Evolutionary conservation across 2,113 vertebrate species (phyloP), one percentile per base, ranked within the genome.

Genomic region (Vidua macroura): DNA sequence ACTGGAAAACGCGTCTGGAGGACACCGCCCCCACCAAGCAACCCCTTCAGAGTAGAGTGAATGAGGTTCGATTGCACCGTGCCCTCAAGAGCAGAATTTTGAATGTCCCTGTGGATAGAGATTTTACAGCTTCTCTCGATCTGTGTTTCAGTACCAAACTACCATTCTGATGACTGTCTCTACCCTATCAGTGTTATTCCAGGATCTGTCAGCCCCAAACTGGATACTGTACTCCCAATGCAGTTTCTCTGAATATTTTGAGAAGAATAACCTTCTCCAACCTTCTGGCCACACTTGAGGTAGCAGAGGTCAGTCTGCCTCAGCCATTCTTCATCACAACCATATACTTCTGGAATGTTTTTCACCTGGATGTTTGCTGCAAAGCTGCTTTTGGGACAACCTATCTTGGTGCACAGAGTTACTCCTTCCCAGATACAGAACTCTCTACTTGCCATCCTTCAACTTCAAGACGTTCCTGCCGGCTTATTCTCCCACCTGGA

Each of bases 331-430:
- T 59, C 52, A 31, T 43, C 35, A 10, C 14, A 35, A 9, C 11
- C 0, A 2, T 8, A 3, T 15, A 2, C 18, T 48, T 25, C 56
- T 63, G 39, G 28, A 76, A 56, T 15, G 2, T 0, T 1, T 35
- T 35, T 48, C 11, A 25, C 6, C 10, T 17, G 31, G 48, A 46
- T 35, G 21, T 52, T 39, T 55, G 58, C 49, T 68, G 25, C 12
- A 83, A 64, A 19, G 9, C n/a, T 63, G 30, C 60, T 64, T 75
- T 73, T 43, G 49, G 18, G 11, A 28, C 49, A 86, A 8, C 16
- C 46, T n/a, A 3, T 30, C 8, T 12, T 23, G 10, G 14, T 48
- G 20, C 11, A 25, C 1, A 4, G n/a, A 39, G 37, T 67, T 84
- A 56, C 3, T 72, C 30, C 11, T 64, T 82, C 28, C 19, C 44